phyloP scores from a whole-genome alignment of 2,888 invertebrate species.

The Orthosia cruda region DNA sequence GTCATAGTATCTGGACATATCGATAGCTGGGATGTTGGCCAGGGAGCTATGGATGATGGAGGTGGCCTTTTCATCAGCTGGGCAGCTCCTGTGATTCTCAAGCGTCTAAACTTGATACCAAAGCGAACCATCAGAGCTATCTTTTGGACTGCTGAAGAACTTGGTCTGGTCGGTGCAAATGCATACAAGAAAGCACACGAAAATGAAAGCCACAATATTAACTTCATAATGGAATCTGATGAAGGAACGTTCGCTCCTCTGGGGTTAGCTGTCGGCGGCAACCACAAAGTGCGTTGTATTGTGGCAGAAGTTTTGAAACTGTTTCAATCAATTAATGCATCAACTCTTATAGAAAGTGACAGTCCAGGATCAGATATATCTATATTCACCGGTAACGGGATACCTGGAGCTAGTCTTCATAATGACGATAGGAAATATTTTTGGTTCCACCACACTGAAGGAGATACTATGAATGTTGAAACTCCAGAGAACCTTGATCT shows the following conservation, averaged over 20 bases:
- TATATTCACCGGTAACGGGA: constrained; percentile 92
- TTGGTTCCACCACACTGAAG: constrained; percentile 95
- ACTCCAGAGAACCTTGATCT: constrained; percentile 94
- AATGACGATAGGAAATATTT: constrained; percentile 94
- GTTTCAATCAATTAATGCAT: constrained; percentile 93
- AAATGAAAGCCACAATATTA: constrained; percentile 92
- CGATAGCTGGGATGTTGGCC: constrained; percentile 97
- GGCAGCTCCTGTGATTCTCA: constrained; percentile 94
- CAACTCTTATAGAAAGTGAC: constrained; percentile 89
- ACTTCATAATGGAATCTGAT: constrained; percentile 96
- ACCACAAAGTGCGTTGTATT: constrained; percentile 92
- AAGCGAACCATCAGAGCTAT: constrained; percentile 94
- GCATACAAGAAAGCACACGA: constrained; percentile 93
- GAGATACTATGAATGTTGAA: constrained; percentile 95
- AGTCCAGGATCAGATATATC: constrained; percentile 94
- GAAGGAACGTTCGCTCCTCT: constrained; percentile 95
- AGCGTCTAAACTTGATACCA: constrained; percentile 92
- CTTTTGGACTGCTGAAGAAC: constrained; percentile 96
- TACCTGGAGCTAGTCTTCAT: constrained; percentile 94
- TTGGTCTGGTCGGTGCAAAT: constrained; percentile 93
- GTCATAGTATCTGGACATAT: constrained; percentile 96
- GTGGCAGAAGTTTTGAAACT: constrained; percentile 93
- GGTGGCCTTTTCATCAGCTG: constrained; percentile 96
- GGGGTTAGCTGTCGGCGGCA: constrained; percentile 94
- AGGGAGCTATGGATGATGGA: constrained; percentile 97